Base-by-base conservation (phyloP, 2,797 vertebrate species). In the Lithobates pipiens region DNA sequence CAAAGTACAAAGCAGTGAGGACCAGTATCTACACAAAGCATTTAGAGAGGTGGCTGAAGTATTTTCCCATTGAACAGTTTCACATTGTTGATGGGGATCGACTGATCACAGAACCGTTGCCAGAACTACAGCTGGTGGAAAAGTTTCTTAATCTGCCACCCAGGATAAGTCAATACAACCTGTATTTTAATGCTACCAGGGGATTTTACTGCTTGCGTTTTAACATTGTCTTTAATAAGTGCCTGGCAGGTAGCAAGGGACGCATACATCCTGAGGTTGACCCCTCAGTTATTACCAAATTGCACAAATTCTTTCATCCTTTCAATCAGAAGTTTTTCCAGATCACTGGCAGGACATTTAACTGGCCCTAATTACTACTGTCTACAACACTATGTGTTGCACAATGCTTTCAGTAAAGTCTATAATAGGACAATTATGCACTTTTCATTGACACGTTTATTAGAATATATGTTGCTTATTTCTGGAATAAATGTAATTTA, bases 291-390 rank as follows among this genome's bases (percentile, higher is more conserved):
- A 91, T 98, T 93, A 96, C 95, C 87, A 98, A 98, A 95, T 95
- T 99, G 90, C 96, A 95, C 91, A 96, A 93, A 90, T 99, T 99
- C 94, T 99, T 98, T 93, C 97, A 98, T 88, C 97, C 97, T 80
- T 99, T 98, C 90, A 99, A 99, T 96, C 97, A 98, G 93, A 99
- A 98, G 91, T 98, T 99, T 93, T 99, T 97, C 92, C 97, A 98
- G 95, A 97, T 99, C 92, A 98, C 95, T n/a, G 97, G 97, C 76
- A 95, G 97, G 92, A 96, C 96, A 94, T 98, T 99, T 94, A 96
- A 92, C 91, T 99, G 97, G 97, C 97, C 96, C 88, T 98, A 92
- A 96, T 21, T 87, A 88, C 88, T 76, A 90, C 76, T 88, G 82
- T 91, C 71, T 90, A 84, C 88, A 92, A 92, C 92, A 93, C 88